Evolutionary conservation across 2,113 vertebrate genomes (phyloP).

Genomic region (Grammomys surdaster): DNA sequence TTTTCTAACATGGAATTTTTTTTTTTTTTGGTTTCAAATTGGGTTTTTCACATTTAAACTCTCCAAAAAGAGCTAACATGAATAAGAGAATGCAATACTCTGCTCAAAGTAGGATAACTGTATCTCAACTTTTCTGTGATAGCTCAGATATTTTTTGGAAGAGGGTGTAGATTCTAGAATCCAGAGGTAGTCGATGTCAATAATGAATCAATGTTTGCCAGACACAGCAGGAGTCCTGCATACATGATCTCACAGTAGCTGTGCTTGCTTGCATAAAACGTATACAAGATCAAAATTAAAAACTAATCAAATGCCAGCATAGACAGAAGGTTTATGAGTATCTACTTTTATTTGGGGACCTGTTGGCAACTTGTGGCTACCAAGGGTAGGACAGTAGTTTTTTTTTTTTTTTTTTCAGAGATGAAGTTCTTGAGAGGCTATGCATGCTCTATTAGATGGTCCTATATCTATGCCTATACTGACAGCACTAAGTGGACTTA

Average conservation of each 20-base stretch:
- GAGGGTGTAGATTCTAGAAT: background rate
- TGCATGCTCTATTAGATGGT: background rate
- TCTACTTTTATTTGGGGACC: background rate
- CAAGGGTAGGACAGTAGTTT: too few relatives aligned
- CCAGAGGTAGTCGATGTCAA: background rate
- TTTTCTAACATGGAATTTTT: background rate
- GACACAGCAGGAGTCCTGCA: background rate
- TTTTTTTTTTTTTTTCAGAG: background rate
- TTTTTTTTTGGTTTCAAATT: conserved; percentile 15
- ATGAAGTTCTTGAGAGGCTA: background rate
- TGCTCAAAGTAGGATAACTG: background rate
- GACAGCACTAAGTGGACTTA: background rate
- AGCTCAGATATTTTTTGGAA: background rate
- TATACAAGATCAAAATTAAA: background rate
- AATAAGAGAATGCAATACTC: background rate
- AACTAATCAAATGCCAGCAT: background rate
- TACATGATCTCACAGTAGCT: background rate
- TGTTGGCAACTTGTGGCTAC: background rate
- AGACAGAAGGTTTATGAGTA: background rate
- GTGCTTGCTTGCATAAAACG: background rate
- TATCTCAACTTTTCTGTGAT: background rate
- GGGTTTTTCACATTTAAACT: background rate
- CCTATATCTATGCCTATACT: background rate
- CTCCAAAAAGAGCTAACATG: background rate
- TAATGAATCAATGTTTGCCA: background rate